A percentile compares a stretch with the other conserved stretches of the same genome.
phyloP scores from a whole-genome alignment of 2,797 vertebrate genomes.

The Silurus aristotelis region DNA sequence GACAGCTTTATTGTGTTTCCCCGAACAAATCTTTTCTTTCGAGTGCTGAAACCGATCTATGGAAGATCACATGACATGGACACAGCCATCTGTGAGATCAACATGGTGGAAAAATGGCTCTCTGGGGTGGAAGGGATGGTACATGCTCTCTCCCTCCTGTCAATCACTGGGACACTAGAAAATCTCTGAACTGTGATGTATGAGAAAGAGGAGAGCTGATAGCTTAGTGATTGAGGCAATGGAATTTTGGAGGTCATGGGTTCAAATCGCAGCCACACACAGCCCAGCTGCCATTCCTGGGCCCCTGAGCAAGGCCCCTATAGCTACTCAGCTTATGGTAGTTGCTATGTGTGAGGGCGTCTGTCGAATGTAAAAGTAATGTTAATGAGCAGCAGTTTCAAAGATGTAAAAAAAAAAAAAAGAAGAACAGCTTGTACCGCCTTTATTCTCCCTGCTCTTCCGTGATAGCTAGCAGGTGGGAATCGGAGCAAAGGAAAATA shows the following conservation, averaged over 20 bases:
- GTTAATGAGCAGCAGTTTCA: not conserved
- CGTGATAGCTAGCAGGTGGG: not conserved
- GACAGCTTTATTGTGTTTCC: not conserved
- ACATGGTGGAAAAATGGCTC: not conserved
- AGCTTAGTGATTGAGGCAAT: too few relatives aligned
- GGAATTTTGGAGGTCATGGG: too few relatives aligned
- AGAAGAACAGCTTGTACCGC: too few relatives aligned
- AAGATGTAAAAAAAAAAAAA: not conserved
- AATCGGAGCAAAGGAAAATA: not conserved
- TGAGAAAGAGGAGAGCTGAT: not conserved
- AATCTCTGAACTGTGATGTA: not conserved
- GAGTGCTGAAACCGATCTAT: not conserved
- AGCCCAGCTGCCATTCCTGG: too few relatives aligned
- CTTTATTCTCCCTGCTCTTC: not conserved
- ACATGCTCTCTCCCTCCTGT: not conserved
- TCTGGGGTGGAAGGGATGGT: not conserved
- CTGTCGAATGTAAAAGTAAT: too few relatives aligned
- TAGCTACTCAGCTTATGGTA: too few relatives aligned
- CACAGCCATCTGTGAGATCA: not conserved
- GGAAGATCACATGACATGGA: not conserved
- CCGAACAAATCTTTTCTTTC: constrained; percentile 13
- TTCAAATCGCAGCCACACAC: too few relatives aligned
- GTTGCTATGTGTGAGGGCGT: too few relatives aligned
- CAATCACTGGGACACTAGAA: not conserved
- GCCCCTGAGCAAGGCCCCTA: too few relatives aligned